These are phyloP conservation scores for Lochmaea capreae DNA, from an alignment of 2,888 invertebrate genomes.

Conservation along the genomic window DNA sequence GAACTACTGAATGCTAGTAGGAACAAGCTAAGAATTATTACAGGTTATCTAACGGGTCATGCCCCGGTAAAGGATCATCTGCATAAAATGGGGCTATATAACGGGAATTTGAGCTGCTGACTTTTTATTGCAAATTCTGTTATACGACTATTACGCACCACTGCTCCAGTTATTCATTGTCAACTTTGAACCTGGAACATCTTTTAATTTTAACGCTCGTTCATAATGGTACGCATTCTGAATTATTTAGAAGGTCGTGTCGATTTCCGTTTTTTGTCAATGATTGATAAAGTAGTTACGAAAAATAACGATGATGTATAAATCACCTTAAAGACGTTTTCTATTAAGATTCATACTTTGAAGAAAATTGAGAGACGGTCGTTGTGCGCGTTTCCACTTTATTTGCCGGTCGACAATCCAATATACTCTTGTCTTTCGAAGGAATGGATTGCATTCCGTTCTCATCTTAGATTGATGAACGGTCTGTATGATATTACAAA, in stretches of 20 bases:
- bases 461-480: constrained; percentile 21
- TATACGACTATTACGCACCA: no score
- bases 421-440: constrained; percentile 22
- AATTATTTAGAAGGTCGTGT: constrained; percentile 36
- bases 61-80: no score
- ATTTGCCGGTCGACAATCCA: constrained; percentile 17
- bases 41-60: no score
- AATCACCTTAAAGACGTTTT: constrained; percentile 39
- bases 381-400: constrained; percentile 9
- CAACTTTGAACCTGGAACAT: constrained; percentile 22
- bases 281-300: constrained; percentile 39
- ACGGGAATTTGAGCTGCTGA: no score
- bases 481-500: not conserved
- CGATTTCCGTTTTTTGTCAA: constrained; percentile 35
- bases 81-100: no score
- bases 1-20: no score
- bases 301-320: constrained; percentile 36
- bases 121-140: no score
- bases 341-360: constrained; percentile 36
- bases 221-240: constrained; percentile 34
- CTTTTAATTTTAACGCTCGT: constrained; percentile 29
- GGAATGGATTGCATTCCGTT: constrained; percentile 16
- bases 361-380: constrained; percentile 7
- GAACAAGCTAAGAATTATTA: no score
- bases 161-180: constrained; percentile 13